Conservation (phyloP, 2,888 invertebrate species). For the Microplitis manilae region DNA sequence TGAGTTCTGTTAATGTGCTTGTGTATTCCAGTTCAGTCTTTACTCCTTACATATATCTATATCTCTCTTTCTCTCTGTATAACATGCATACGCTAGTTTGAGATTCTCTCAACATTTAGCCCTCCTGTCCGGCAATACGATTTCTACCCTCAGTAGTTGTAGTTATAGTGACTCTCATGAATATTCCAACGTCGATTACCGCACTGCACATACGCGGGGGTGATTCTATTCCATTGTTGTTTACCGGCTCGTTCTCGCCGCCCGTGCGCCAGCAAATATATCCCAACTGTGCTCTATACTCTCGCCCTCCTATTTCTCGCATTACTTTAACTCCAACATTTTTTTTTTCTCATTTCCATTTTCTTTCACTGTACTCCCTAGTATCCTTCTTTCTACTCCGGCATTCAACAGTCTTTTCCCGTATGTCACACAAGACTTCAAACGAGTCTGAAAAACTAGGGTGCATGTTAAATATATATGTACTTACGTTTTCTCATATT, state of each 20-base stretch:
- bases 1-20: not conserved
- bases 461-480: slow-evolving; percentile 15
- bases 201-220: slow-evolving; percentile 39
- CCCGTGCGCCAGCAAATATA: not conserved
- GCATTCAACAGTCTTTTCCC: not conserved
- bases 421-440: slow-evolving; percentile 3
- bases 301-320: slow-evolving; percentile 39
- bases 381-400: not conserved
- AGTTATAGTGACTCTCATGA: slow-evolving; percentile 53
- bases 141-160: slow-evolving; percentile 3
- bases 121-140: slow-evolving; percentile 1
- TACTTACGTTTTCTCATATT: not conserved
- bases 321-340: slow-evolving; percentile 8
- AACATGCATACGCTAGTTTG: slow-evolving; percentile 19
- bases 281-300: slow-evolving; percentile 21
- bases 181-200: slow-evolving; percentile 61
- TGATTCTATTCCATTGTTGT: slow-evolving; percentile 37
- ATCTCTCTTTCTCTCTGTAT: slow-evolving; percentile 28
- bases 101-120: not conserved
- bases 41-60: slow-evolving; percentile 34
- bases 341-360: slow-evolving; percentile 17
- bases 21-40: slow-evolving; percentile 9
- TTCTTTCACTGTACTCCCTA: slow-evolving; percentile 2
- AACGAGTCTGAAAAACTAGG: not conserved
- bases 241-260: slow-evolving; percentile 25